Evolutionary conservation across 2,888 invertebrate species (phyloP), one percentile per base, ranked within the genome.

Genomic region (Cacoxenus indagator): DNA sequence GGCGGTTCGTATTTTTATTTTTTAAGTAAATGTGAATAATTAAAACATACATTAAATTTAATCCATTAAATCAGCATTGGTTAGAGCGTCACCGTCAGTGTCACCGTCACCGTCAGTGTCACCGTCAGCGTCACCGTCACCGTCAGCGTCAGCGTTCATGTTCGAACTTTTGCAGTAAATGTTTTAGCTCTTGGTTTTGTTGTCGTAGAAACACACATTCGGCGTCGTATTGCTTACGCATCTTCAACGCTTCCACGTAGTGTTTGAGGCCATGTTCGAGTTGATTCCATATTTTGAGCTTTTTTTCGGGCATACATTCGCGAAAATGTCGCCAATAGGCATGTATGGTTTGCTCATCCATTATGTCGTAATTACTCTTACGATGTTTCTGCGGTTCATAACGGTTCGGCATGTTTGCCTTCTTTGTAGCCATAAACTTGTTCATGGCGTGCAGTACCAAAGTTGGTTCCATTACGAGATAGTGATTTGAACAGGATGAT

Each of bases 281-380:
- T 0, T 82, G 82, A 51, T 84, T 92, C 95, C 95, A 95, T 48
- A 95, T 87, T 69, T 91, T 90, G 75, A 92, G 91, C 73, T 91
- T 92, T 55, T 92, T 90, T 0, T 88, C 74, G 0, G 92, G 89
- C 76, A 93, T 92, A 6, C 91, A 85, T 46, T 89, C 88, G 70
- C 89, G 89, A 87, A 93, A 94, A 72, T 91, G 90, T 6, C 88
- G 83, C 95, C 95, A 95, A 85, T 91, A 95, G 1, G 87, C 85
- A 8, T 88, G 89, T 26, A 94, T 91, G 76, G 92, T 92, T 27
- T 90, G 87, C 0, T 87, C 77, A 27, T 81, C 82, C 5, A 75
- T 67, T 6, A 75, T 69, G 6, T 80, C 4, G 86, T 77, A 67
- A 65, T 83, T 77, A 6, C 71, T 11, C 37, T 19, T 62, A 9